phyloP scores from a whole-genome alignment of 2,888 invertebrate genomes.

The Formica aserva region DNA sequence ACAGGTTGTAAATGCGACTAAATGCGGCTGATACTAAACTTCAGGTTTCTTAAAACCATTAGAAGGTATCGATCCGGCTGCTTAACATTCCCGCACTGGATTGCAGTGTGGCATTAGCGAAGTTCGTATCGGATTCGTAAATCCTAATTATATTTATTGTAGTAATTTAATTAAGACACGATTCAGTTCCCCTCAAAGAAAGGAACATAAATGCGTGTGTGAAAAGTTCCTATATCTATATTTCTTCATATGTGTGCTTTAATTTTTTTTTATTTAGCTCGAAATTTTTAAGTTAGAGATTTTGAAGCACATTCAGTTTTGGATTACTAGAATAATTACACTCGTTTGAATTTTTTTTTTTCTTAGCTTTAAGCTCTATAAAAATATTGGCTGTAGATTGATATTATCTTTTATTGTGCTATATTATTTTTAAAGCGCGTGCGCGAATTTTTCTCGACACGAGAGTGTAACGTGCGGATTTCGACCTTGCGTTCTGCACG shows the following conservation, averaged over 20 bases:
- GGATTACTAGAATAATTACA: not conserved
- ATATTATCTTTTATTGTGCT: not conserved
- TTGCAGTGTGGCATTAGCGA: not conserved
- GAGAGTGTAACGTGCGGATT: conserved; percentile 1
- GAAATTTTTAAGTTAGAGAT: not conserved
- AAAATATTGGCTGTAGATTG: not conserved
- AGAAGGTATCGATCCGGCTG: not conserved
- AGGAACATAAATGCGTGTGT: not conserved
- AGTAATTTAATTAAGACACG: not conserved
- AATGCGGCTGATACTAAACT: not conserved
- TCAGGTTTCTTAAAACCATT: conserved; percentile 25
- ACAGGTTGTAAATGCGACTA: conserved; percentile 16
- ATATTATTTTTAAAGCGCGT: not conserved
- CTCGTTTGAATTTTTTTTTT: not conserved
- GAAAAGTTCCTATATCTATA: not conserved
- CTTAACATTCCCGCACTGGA: conserved; percentile 1
- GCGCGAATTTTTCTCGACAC: not conserved
- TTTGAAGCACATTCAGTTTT: not conserved
- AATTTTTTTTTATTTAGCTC: not conserved
- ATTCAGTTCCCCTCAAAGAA: not conserved
- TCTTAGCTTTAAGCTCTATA: not conserved
- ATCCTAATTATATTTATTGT: not conserved
- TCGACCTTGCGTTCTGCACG: not conserved
- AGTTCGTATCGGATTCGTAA: not conserved
- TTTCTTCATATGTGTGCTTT: not conserved